Base-by-base conservation (phyloP, 2,113 vertebrate species). In the Cinclus mexicanus region DNA sequence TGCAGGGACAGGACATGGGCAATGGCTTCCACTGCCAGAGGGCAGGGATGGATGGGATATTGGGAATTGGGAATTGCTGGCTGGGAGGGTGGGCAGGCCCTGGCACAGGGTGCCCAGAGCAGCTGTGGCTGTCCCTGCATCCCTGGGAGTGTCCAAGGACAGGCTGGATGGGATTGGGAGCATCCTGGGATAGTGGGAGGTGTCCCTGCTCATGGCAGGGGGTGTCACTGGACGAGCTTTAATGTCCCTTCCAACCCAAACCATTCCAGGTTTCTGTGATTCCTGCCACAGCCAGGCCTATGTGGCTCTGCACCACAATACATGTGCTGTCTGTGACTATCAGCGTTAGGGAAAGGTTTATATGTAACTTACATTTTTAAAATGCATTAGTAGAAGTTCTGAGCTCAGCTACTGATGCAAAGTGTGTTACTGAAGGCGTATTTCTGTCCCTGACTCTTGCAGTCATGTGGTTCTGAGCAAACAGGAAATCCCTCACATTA, bases 381-480 rank as follows among this genome's bases (percentile, higher is more conserved):
- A 0, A 5, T 29, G 8, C 0, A 0, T 53, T 59, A 74, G 23
- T 9, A 1, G 33, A 68, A 46, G 29, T 68, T 88, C 44, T 16
- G 78, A 63, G 44, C 44, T 77, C 35, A 19, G 49, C 44, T 24
- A 6, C 6, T 46, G 29, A 9, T 3, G 41, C 6, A 1, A 29
- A 56, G 16, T 2, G 0, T 22, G 29, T 25, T 31, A 18, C 6
- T 7, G 42, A 42, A 41, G 69, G 33, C 49, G 12, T 11, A 31
- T 49, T 69, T 7, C 14, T 14, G 5, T 5, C 56, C 49, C 44
- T 90, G 83, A 95, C 42, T 95, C 79, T 79, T 65, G 28, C 42
- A 44, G 83, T 95, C 95, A 95, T 55, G 87, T 31, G 89, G 35
- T 37, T 67, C 70, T 71, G 61, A 79, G 55, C 41, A 44, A 65